phyloP scores from a whole-genome alignment of 2,797 vertebrate species.

The Ataeniobius toweri region DNA sequence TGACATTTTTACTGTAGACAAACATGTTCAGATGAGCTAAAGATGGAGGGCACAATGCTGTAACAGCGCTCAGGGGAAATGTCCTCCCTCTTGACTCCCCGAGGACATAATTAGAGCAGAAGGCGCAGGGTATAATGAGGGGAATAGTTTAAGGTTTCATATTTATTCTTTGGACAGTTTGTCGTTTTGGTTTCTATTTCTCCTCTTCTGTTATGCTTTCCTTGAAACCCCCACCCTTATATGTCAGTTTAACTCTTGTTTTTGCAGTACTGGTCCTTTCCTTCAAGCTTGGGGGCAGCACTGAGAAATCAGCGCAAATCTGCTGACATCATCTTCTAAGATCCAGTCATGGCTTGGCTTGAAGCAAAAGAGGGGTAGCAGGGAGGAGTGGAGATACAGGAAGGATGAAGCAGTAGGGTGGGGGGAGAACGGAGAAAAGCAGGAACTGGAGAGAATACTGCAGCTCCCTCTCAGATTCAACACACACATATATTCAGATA shows the following conservation, averaged over 20 bases:
- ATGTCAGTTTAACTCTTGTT: constrained; percentile 52
- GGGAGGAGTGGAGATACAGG: constrained; percentile 34
- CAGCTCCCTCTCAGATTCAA: constrained; percentile 54
- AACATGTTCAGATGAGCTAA: not conserved
- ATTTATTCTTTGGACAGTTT: not conserved
- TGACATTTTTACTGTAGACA: not conserved
- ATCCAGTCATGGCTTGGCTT: constrained; percentile 75
- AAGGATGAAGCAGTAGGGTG: constrained; percentile 30
- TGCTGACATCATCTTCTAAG: constrained; percentile 84
- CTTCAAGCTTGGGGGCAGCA: constrained; percentile 70
- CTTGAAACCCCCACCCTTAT: constrained; percentile 8
- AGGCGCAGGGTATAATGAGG: not conserved
- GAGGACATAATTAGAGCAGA: not conserved
- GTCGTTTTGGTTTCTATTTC: constrained; percentile 22
- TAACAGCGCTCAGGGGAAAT: not conserved
- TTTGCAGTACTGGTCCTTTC: constrained; percentile 74
- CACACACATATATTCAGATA: constrained; percentile 47
- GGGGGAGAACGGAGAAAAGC: constrained; percentile 36
- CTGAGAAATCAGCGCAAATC: constrained; percentile 67
- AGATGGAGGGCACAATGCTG: not conserved
- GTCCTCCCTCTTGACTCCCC: not conserved
- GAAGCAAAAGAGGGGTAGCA: constrained; percentile 10
- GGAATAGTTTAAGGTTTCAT: not conserved
- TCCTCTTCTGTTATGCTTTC: constrained; percentile 25
- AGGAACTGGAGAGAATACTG: constrained; percentile 69